Percentiles rank a stretch among this genome's conserved stretches.
Conservation (phyloP, 1,140 invertebrate genomes). For the Maconellicoccus hirsutus region DNA sequence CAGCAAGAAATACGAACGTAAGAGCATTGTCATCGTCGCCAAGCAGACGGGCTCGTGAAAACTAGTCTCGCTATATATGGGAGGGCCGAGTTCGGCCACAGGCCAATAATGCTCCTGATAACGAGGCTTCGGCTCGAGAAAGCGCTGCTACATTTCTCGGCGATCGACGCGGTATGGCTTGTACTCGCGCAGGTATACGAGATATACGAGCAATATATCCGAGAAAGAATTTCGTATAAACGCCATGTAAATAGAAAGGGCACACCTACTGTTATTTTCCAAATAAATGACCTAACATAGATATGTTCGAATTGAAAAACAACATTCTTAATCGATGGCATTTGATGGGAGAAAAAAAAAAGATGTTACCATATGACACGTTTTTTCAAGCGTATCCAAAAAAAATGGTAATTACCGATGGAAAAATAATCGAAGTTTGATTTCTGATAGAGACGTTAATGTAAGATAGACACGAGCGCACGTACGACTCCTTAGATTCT, state of each 20-base stretch:
- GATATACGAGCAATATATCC: neutral
- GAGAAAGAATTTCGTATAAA: neutral
- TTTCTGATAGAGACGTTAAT: no score
- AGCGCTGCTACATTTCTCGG: slow-evolving; percentile 1
- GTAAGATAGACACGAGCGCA: no score
- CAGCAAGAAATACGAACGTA: neutral
- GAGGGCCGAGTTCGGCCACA: neutral
- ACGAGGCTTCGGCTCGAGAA: neutral
- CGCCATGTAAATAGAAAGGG: neutral
- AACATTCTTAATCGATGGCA: neutral
- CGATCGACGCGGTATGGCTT: neutral
- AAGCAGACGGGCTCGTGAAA: slow-evolving; percentile 1
- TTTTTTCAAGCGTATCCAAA: no score
- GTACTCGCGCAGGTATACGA: neutral
- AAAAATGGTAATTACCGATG: no score
- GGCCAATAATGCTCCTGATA: slow-evolving; percentile 1
- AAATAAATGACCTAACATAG: neutral
- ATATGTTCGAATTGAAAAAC: neutral
- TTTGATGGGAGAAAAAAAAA: no score
- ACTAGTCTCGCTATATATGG: neutral
- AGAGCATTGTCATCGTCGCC: neutral
- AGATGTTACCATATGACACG: no score
- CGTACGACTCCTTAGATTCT: no score
- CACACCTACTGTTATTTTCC: neutral
- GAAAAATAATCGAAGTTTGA: no score